Percentiles rank a stretch among this genome's conserved stretches.
Evolutionary conservation across 2,113 vertebrate species (phyloP).

Genomic region (Tychaedon coryphoeus): DNA sequence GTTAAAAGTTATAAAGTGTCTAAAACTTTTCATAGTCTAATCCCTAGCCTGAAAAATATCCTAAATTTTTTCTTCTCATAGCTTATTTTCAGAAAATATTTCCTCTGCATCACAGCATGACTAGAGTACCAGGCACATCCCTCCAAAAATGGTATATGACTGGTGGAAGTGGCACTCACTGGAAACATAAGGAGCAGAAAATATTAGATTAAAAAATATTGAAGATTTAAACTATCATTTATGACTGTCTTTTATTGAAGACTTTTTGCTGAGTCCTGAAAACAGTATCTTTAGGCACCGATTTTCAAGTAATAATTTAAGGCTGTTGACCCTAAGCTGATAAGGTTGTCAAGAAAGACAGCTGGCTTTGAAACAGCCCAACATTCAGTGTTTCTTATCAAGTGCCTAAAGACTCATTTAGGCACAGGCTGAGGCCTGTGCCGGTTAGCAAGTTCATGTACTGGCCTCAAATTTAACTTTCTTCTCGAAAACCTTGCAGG

Average conservation of each 20-base stretch:
- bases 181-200: background rate
- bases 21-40: background rate
- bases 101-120: background rate
- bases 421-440: fast-evolving
- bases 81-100: background rate
- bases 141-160: fast-evolving
- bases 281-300: background rate
- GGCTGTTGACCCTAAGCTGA: background rate
- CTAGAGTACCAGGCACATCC: background rate
- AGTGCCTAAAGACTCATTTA: background rate
- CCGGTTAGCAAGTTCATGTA: background rate
- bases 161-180: background rate
- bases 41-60: background rate
- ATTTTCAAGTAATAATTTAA: background rate
- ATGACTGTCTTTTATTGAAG: background rate
- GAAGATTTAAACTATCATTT: background rate
- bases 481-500: background rate
- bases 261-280: background rate
- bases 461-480: background rate
- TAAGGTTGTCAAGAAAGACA: background rate
- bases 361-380: background rate
- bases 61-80: background rate
- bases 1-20: no score
- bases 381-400: fast-evolving
- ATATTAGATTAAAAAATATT: background rate